These are phyloP conservation scores for Hippocampus comes DNA, from an alignment of 2,113 vertebrate species.

Conservation along the genomic window DNA sequence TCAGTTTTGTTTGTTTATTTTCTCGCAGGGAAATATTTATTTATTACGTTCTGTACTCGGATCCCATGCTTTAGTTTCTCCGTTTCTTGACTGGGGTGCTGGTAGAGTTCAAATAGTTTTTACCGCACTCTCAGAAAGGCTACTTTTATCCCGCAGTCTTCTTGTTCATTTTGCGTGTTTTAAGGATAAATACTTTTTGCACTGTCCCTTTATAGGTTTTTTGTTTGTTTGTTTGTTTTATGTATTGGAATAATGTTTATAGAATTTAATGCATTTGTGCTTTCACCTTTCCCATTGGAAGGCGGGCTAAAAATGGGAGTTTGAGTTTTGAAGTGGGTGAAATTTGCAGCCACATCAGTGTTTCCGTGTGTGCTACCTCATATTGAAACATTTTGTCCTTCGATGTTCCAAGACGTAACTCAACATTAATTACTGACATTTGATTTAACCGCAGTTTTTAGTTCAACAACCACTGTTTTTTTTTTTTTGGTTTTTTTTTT, in stretches of 20 bases:
- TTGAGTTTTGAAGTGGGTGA: not conserved
- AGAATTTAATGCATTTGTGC: constrained; percentile 13
- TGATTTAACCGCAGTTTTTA: not conserved
- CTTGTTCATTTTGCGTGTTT: constrained; percentile 45
- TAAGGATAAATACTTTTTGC: constrained; percentile 30
- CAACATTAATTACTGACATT: not conserved
- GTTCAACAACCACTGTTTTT: not conserved
- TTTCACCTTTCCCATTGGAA: not conserved
- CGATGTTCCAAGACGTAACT: not conserved
- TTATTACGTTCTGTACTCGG: constrained; percentile 20
- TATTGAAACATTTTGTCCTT: not conserved
- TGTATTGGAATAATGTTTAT: constrained; percentile 66
- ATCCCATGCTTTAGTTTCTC: not conserved
- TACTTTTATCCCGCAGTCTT: constrained; percentile 48
- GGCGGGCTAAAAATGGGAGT: not conserved
- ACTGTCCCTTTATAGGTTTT: constrained; percentile 31
- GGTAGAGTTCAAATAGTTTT: constrained; percentile 46
- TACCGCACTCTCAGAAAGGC: constrained; percentile 14
- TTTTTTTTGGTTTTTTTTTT: too few relatives aligned
- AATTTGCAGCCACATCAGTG: not conserved
- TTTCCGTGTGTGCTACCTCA: not conserved
- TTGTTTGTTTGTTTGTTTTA: constrained; percentile 59
- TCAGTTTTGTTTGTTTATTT: not conserved
- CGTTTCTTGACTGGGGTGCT: constrained; percentile 41
- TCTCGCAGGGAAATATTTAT: constrained; percentile 24